Percentiles rank a stretch among this genome's conserved stretches.
Conservation (phyloP, 2,797 vertebrate genomes). For the Crypturellus tataupa region DNA sequence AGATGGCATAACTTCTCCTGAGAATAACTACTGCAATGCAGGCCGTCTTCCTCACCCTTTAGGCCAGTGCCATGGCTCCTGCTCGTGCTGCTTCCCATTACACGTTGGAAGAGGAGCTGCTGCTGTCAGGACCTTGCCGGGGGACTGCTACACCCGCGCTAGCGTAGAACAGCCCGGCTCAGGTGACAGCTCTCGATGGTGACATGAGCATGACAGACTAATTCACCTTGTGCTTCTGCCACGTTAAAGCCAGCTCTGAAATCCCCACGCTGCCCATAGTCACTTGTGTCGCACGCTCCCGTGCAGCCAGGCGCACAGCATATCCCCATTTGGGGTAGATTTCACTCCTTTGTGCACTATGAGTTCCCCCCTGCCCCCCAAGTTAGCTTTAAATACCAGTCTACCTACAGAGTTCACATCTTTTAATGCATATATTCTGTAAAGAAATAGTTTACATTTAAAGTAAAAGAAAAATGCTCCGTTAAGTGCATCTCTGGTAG, state of each 20-base stretch:
- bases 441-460: background rate
- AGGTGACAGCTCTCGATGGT: background rate
- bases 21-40: background rate
- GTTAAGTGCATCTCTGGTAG: background rate
- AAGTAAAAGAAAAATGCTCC: background rate
- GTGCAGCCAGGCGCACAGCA: background rate
- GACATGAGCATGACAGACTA: constrained; percentile 2
- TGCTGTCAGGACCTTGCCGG: rapidly evolving
- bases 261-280: background rate
- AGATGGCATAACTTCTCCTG: background rate
- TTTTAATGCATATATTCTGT: background rate
- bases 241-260: constrained; percentile 24
- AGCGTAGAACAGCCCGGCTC: constrained; percentile 15
- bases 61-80: background rate
- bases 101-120: background rate
- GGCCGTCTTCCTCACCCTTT: background rate
- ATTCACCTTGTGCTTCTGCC: constrained; percentile 24
- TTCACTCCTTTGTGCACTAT: background rate
- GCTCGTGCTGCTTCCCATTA: background rate
- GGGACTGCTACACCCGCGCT: background rate
- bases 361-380: background rate
- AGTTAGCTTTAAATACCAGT: background rate
- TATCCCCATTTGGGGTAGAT: background rate
- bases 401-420: background rate
- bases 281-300: background rate